Conservation (phyloP, 2,888 invertebrate species). For the Archips crataeganus region DNA sequence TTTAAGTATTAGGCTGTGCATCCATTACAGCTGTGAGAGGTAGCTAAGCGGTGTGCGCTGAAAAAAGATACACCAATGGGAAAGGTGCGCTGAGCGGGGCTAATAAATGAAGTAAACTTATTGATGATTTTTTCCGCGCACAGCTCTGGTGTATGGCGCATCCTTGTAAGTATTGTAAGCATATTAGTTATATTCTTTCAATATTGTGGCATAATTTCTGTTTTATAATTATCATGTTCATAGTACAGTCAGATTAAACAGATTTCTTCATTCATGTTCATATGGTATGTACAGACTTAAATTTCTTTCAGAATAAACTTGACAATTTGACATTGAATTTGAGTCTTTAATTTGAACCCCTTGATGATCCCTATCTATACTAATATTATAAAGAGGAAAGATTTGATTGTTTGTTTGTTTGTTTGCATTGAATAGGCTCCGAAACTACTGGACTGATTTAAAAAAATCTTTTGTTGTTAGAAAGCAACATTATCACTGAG, state of each 20-base stretch:
- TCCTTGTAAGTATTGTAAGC: not conserved
- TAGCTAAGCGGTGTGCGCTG: too few species aligned
- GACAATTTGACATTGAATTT: constrained; percentile 7
- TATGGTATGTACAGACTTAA: not conserved
- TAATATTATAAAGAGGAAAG: too few species aligned
- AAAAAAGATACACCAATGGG: too few species aligned
- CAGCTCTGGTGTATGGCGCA: not conserved
- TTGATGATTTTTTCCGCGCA: too few species aligned
- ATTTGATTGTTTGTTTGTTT: too few species aligned
- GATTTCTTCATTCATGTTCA: not conserved
- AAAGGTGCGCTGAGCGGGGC: too few species aligned
- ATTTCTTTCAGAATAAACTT: constrained; percentile 17
- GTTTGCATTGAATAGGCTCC: too few species aligned
- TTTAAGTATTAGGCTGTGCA: not conserved
- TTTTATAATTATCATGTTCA: not conserved
- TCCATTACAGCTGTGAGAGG: too few species aligned
- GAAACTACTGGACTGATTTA: too few species aligned
- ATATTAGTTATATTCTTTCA: not conserved
- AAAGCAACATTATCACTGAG: too few species aligned
- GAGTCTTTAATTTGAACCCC: not conserved
- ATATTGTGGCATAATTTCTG: not conserved
- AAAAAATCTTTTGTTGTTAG: too few species aligned
- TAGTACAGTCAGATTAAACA: not conserved
- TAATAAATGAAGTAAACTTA: too few species aligned
- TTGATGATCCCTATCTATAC: not conserved